phyloP scores from a whole-genome alignment of 2,888 invertebrate genomes.

The Aleiodes leptofemur region DNA sequence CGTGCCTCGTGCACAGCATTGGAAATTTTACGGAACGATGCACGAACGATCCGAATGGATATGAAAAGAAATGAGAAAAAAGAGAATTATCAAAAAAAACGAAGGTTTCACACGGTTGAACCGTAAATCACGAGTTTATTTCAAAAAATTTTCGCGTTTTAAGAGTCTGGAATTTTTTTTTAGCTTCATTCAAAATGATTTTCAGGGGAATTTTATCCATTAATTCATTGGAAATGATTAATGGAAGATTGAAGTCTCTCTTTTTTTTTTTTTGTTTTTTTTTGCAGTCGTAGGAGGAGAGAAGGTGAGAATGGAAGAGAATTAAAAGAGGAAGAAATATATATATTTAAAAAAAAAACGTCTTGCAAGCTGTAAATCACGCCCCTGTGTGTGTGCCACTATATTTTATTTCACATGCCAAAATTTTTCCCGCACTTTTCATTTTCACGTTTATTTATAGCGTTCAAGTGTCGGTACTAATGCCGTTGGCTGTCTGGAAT shows the following conservation, averaged over 20 bases:
- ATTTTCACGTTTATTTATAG: conserved; percentile 36
- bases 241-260: too few relatives aligned
- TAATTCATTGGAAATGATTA: too few relatives aligned
- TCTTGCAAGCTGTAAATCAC: conserved; percentile 24
- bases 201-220: background rate
- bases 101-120: too few relatives aligned
- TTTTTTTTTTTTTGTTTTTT: too few relatives aligned
- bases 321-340: background rate
- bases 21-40: conserved; percentile 42
- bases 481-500: conserved; percentile 34
- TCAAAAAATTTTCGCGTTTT: background rate
- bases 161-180: background rate
- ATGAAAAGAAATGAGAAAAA: conserved; percentile 16
- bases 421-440: conserved; percentile 41
- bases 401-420: conserved; percentile 39
- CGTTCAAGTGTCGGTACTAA: conserved; percentile 20
- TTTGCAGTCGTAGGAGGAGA: background rate
- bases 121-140: background rate
- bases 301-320: background rate
- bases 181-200: background rate
- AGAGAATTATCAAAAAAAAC: conserved; percentile 2
- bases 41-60: conserved; percentile 12
- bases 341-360: conserved; percentile 5
- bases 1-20: conserved; percentile 16
- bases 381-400: conserved; percentile 1